Conservation (phyloP, 2,888 invertebrate species). For the Leptinotarsa juncta region DNA sequence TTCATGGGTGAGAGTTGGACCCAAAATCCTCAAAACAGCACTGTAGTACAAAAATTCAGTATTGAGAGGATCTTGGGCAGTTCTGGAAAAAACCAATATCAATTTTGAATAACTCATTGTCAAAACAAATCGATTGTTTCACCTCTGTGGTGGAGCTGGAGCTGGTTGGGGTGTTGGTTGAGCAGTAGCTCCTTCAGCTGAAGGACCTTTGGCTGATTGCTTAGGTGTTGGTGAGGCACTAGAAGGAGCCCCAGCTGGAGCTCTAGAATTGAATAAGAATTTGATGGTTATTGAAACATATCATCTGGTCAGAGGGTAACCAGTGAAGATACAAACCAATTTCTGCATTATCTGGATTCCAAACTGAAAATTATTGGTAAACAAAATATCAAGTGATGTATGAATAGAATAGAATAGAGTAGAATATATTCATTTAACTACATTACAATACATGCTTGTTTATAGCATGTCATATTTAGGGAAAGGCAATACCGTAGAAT, state of each 20-base stretch:
- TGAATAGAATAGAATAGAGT: too few species aligned
- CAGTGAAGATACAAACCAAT: too few species aligned
- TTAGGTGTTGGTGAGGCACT: too few species aligned
- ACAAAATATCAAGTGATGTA: too few species aligned
- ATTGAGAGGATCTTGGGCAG: slow-evolving; percentile 62
- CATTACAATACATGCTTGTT: too few species aligned
- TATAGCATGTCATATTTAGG: too few species aligned
- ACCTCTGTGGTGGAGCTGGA: slow-evolving; percentile 2
- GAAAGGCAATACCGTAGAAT: too few species aligned
- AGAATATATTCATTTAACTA: too few species aligned
- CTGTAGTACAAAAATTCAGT: slow-evolving; percentile 68
- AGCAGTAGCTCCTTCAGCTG: neutral
- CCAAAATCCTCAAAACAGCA: slow-evolving; percentile 63
- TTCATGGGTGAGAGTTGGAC: slow-evolving; percentile 62
- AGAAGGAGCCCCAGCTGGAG: neutral
- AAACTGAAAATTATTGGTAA: too few species aligned
- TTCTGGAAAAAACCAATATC: slow-evolving; percentile 11
- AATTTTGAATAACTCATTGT: neutral
- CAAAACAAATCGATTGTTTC: neutral
- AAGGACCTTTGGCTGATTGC: neutral
- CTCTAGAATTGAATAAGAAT: neutral
- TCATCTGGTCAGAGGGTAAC: too few species aligned
- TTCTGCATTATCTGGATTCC: too few species aligned
- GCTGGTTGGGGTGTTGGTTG: neutral
- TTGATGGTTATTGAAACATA: too few species aligned